Conservation (phyloP, 2,113 vertebrate genomes). For the Catharus fuscescens region DNA sequence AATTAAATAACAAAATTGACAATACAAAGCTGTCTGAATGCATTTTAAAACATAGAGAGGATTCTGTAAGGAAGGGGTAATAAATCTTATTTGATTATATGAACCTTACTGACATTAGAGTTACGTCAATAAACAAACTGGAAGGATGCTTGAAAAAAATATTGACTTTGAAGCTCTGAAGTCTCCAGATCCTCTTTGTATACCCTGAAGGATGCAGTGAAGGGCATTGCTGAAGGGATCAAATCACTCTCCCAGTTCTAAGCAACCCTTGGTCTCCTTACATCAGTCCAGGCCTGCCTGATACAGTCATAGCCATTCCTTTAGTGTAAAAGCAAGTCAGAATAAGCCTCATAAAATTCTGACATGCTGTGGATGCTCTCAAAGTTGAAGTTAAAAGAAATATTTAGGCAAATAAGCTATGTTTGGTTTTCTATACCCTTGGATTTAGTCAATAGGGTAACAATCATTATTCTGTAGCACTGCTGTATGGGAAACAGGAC, state of each 20-base stretch:
- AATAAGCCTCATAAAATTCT: neutral
- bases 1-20: neutral
- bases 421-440: neutral
- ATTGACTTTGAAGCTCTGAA: neutral
- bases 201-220: neutral
- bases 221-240: neutral
- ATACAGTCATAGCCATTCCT: neutral
- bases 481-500: neutral
- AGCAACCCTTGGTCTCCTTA: neutral
- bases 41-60: neutral
- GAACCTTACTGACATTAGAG: neutral
- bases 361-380: neutral
- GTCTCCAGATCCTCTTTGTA: neutral
- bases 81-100: neutral
- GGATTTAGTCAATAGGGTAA: neutral
- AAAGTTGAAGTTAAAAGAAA: neutral
- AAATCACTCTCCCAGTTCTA: neutral
- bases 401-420: neutral
- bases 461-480: neutral
- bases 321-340: neutral
- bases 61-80: neutral
- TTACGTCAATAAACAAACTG: neutral
- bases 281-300: neutral
- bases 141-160: neutral
- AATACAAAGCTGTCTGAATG: neutral